Evolutionary conservation across 1,140 invertebrate genomes (phyloP), one percentile per base, ranked within the genome.

Genomic region (Agraylea sexmaculata): DNA sequence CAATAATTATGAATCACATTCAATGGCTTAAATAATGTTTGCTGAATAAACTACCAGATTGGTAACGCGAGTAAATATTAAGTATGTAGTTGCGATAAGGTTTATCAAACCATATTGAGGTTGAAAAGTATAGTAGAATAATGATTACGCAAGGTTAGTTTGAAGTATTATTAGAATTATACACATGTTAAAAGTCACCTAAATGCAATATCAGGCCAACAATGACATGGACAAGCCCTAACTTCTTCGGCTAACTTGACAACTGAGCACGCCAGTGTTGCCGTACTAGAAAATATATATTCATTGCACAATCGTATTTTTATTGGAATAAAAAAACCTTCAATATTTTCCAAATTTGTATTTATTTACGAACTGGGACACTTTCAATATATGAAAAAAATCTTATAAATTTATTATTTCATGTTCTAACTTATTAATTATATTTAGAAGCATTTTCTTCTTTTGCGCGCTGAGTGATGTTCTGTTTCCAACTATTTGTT

Each of bases 371-470:
- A 25, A 25, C 6, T 7, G 6, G n/a, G 6, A 25, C n/a, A 25
- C n/a, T 25, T 7, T 7, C n/a, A 25, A 7, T 25, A 25, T 25
- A 8, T 13, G 7, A 11, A 31, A 31, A 31, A 8, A 8, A 8
- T 31, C 7, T 42, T 12, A 34, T 11, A 42, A 35, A 18, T 29
- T 18, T 17, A 12, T 19, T 15, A 36, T 20, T 4, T 42, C 35
- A 1, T 40, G 27, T 16, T 43, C 40, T 13, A 49, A 23, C 37
- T 37, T 42, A 11, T 46, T 41, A 10, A 49, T 27, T 18, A 49
- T 21, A 15, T 32, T 40, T 7, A 49, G 16, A 18, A 49, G 15
- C 10, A 49, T 31, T 38, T 41, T 17, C 23, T 49, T 49, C 28
- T 43, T 49, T 20, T 45, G 16, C 2, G 43, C 40, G 32, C 37